Conservation (phyloP, 2,797 vertebrate species). For the Micrastur ruficollis region DNA sequence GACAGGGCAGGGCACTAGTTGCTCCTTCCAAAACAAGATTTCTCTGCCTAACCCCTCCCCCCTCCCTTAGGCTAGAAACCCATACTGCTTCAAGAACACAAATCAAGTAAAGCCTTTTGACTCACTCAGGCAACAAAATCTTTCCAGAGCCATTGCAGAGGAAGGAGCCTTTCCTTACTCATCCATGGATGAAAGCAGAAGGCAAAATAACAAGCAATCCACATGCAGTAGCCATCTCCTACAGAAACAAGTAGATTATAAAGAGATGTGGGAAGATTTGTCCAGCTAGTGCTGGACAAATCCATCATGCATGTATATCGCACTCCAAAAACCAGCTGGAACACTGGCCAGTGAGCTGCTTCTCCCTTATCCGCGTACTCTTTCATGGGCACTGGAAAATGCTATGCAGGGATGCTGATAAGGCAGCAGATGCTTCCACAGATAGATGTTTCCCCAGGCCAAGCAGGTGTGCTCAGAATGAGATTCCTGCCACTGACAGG, state of each 20-base stretch:
- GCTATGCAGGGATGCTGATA: not conserved
- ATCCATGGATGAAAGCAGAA: not conserved
- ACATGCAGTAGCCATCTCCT: not conserved
- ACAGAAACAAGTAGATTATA: not conserved
- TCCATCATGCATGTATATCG: rapidly evolving
- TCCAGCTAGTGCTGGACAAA: not conserved
- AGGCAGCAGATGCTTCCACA: not conserved
- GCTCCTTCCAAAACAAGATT: not conserved
- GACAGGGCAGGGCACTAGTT: not conserved
- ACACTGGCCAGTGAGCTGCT: not conserved
- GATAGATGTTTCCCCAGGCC: not conserved
- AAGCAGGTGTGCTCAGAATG: not conserved
- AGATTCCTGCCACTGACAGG: not conserved
- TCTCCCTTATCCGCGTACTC: not conserved
- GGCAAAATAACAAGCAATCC: not conserved
- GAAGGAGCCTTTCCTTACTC: not conserved
- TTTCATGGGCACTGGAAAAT: not conserved
- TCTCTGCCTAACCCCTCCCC: not conserved
- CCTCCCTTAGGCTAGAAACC: not conserved
- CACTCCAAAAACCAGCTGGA: not conserved
- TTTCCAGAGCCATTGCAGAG: not conserved
- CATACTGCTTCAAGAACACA: not conserved
- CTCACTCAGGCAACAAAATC: not conserved
- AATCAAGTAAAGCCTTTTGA: not conserved
- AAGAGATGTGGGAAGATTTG: not conserved